A percentile compares a stretch with the other conserved stretches of the same genome.
phyloP scores from a whole-genome alignment of 2,113 vertebrate genomes.

The Paraplagusia blochii region DNA sequence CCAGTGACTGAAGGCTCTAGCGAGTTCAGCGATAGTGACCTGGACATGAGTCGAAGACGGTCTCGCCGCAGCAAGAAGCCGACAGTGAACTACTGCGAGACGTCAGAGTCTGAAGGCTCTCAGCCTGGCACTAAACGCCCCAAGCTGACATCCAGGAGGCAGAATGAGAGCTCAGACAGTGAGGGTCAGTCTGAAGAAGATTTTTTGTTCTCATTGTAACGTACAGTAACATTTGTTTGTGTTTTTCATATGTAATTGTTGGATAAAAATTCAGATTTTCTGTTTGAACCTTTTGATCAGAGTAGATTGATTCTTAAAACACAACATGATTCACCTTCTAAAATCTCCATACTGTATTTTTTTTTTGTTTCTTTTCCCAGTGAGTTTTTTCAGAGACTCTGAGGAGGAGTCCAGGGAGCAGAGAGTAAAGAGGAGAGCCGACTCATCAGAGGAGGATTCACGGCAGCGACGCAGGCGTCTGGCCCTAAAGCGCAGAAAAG shows the following conservation, averaged over 20 bases:
- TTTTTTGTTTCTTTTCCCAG: slow-evolving; percentile 39
- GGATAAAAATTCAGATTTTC: background rate
- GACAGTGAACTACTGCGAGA: slow-evolving; percentile 94
- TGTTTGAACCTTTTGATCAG: no score
- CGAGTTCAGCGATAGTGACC: slow-evolving; percentile 87
- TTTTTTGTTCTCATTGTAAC: no score
- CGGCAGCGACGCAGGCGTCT: slow-evolving; percentile 55
- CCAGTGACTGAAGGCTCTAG: slow-evolving; percentile 88
- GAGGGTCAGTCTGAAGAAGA: slow-evolving; percentile 78
- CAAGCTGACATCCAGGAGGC: slow-evolving; percentile 78
- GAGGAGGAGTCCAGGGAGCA: slow-evolving; percentile 73
- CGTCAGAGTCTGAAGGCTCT: slow-evolving; percentile 90
- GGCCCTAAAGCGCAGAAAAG: slow-evolving; percentile 70
- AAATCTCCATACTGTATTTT: no score
- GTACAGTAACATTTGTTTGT: no score
- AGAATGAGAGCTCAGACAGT: slow-evolving; percentile 87
- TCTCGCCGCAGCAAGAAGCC: slow-evolving; percentile 91
- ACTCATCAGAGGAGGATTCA: slow-evolving; percentile 71
- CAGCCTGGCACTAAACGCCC: slow-evolving; percentile 78
- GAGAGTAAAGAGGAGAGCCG: slow-evolving; percentile 67
- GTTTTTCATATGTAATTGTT: no score
- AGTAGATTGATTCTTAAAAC: no score
- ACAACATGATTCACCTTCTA: no score
- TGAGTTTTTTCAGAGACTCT: slow-evolving; percentile 78
- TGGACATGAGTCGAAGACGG: slow-evolving; percentile 89